Evolutionary conservation across 2,797 vertebrate genomes (phyloP).

Genomic region (Malurus splendens): DNA sequence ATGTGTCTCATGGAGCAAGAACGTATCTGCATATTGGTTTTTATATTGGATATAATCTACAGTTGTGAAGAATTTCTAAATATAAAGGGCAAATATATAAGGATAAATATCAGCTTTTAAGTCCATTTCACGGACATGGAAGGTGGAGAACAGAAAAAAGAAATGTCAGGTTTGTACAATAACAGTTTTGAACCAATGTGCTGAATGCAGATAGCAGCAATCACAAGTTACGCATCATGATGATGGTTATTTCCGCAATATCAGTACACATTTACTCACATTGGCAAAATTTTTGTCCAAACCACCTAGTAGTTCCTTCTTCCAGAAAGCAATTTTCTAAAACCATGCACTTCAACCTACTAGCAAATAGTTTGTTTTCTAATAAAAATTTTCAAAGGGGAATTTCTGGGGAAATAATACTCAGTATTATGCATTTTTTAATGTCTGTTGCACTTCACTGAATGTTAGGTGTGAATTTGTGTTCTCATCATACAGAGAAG

Average conservation of each 20-base stretch:
- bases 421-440: neutral
- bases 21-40: neutral
- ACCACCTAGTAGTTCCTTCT: neutral
- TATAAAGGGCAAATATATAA: neutral
- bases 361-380: neutral
- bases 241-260: neutral
- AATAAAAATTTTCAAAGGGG: neutral
- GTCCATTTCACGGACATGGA: neutral
- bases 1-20: neutral
- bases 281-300: neutral
- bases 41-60: neutral
- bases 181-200: neutral
- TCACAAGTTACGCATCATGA: neutral
- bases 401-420: neutral
- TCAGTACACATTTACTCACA: neutral
- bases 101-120: neutral
- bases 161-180: neutral
- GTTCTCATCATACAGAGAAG: neutral
- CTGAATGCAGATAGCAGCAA: neutral
- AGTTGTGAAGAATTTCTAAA: neutral
- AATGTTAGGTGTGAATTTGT: neutral
- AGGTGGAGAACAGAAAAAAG: neutral
- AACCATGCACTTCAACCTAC: neutral
- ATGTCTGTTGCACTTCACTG: neutral
- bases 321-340: neutral